phyloP scores from a whole-genome alignment of 1,140 invertebrate genomes.

The Halictus rubicundus region DNA sequence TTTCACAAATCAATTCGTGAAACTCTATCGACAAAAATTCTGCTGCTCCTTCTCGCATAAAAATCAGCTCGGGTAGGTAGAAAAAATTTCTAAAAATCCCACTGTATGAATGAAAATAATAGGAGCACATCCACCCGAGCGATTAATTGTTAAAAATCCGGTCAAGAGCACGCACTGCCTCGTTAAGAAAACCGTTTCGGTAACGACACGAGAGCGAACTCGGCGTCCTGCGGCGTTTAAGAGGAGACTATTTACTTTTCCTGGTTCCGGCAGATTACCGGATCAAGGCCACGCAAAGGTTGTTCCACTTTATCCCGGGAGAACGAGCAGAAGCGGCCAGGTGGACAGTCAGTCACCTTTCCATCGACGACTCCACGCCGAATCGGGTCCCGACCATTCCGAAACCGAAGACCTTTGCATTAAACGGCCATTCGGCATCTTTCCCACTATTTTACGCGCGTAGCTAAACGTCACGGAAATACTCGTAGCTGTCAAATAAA shows the following conservation, averaged over 20 bases:
- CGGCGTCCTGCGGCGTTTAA: constrained; percentile 17
- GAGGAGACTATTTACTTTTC: constrained; percentile 58
- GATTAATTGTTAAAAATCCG: too few species aligned
- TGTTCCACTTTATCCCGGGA: constrained; percentile 54
- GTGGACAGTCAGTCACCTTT: constrained; percentile 7
- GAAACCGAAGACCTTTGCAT: too few species aligned
- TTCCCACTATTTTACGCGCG: not conserved
- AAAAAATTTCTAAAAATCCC: too few species aligned
- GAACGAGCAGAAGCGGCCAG: constrained; percentile 8
- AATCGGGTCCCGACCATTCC: too few species aligned
- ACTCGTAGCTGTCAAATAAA: not conserved
- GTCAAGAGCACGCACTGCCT: not conserved
- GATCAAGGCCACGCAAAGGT: constrained; percentile 60
- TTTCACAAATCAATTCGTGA: too few species aligned
- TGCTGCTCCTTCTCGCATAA: too few species aligned
- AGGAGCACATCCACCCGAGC: too few species aligned
- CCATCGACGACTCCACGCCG: too few species aligned
- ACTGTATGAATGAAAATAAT: too few species aligned
- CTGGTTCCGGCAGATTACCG: constrained; percentile 33
- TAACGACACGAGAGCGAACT: constrained; percentile 50
- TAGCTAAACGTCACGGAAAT: not conserved
- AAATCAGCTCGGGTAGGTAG: too few species aligned
- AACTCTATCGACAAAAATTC: too few species aligned
- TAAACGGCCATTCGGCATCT: too few species aligned
- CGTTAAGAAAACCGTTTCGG: constrained; percentile 23